These are phyloP conservation scores for Notolabrus celidotus DNA, from an alignment of 2,797 vertebrate species.

Conservation along the genomic window DNA sequence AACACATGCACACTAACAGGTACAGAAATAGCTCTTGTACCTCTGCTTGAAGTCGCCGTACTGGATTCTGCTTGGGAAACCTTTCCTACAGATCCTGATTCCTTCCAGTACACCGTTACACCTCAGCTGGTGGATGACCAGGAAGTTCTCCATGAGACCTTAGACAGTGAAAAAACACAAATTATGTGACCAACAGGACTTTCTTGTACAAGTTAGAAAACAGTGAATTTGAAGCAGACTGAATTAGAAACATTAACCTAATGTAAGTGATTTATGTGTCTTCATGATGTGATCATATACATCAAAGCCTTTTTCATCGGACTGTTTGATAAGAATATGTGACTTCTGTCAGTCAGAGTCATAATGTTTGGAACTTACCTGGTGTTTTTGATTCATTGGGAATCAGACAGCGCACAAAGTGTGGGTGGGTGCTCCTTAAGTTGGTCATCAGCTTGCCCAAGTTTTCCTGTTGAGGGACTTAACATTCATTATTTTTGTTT, in stretches of 20 bases:
- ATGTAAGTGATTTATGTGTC: too few species aligned
- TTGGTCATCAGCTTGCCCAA: conserved; percentile 94
- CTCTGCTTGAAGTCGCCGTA: conserved; percentile 95
- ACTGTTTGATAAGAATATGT: too few species aligned
- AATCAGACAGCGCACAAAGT: conserved; percentile 93
- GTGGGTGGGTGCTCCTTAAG: conserved; percentile 90
- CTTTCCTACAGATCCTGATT: conserved; percentile 90
- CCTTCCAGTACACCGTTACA: conserved; percentile 91
- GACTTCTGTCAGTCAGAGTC: too few species aligned
- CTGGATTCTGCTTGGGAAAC: conserved; percentile 89
- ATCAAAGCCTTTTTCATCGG: too few species aligned
- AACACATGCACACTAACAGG: background rate
- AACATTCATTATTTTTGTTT: background rate
- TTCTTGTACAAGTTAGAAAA: too few species aligned
- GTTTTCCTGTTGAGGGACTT: conserved; percentile 80
- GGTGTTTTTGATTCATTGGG: conserved; percentile 94
- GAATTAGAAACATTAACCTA: too few species aligned
- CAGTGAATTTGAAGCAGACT: too few species aligned
- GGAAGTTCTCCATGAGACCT: conserved; percentile 79
- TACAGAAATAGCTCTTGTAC: conserved; percentile 61
- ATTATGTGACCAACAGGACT: too few species aligned
- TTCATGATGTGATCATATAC: too few species aligned
- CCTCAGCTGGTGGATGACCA: conserved; percentile 90
- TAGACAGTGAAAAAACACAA: too few species aligned
- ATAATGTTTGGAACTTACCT: too few species aligned